phyloP scores from a whole-genome alignment of 2,888 invertebrate species.

The Heteropelma amictum region DNA sequence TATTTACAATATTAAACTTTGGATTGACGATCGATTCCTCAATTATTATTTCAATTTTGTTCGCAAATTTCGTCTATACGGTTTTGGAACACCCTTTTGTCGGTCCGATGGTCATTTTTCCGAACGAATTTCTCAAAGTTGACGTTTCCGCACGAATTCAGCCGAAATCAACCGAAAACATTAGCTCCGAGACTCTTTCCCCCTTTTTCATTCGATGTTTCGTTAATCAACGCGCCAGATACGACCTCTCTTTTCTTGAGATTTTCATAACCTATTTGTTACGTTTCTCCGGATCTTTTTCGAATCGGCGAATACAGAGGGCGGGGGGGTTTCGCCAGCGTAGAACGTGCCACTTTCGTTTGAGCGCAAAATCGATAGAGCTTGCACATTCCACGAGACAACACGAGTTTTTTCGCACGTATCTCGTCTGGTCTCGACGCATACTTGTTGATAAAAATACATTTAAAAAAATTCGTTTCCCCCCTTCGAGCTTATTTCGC shows the following conservation, averaged over 20 bases:
- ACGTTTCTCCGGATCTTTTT: neutral
- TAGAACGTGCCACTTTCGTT: slow-evolving; percentile 62
- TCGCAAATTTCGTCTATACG: too few species aligned
- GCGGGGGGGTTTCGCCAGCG: slow-evolving; percentile 36
- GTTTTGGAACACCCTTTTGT: neutral
- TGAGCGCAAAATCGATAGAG: slow-evolving; percentile 69
- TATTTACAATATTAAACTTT: too few species aligned
- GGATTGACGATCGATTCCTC: too few species aligned
- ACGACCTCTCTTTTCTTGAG: neutral
- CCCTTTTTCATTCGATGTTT: too few species aligned
- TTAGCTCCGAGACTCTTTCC: neutral
- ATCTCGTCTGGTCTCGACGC: slow-evolving; percentile 8
- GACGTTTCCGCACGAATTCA: neutral
- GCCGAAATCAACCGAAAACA: neutral
- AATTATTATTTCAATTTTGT: too few species aligned
- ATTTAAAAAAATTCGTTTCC: neutral
- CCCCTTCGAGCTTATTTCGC: neutral
- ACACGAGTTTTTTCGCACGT: slow-evolving; percentile 29
- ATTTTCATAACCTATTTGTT: neutral
- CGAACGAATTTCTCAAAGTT: neutral
- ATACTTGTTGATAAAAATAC: slow-evolving; percentile 55
- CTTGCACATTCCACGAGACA: slow-evolving; percentile 59
- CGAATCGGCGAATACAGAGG: slow-evolving; percentile 5
- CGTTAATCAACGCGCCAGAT: too few species aligned
- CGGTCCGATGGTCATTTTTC: neutral